These are phyloP conservation scores for Agapornis canus DNA, from an alignment of 2,797 vertebrate species.

Conservation along the genomic window DNA sequence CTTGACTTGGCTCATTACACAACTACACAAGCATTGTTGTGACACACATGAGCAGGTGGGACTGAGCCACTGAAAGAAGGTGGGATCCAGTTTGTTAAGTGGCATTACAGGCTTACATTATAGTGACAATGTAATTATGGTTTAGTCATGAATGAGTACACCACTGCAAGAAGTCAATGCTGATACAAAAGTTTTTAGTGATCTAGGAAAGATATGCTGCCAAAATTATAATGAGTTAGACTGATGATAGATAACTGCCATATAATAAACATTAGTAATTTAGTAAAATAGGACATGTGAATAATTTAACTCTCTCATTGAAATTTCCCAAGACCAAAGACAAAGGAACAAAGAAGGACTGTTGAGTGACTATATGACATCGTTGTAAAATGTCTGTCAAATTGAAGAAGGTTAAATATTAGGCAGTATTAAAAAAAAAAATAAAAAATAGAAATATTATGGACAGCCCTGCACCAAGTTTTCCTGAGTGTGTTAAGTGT, in stretches of 20 bases:
- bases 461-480: background rate
- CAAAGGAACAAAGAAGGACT: background rate
- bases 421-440: background rate
- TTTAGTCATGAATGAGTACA: background rate
- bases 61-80: background rate
- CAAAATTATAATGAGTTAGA: background rate
- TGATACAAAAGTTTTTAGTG: background rate
- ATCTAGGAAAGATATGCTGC: background rate
- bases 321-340: background rate
- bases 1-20: background rate
- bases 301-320: background rate
- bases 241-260: background rate
- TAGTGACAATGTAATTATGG: background rate
- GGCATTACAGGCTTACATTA: background rate
- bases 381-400: background rate
- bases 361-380: rapidly evolving
- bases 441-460: background rate
- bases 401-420: background rate
- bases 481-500: background rate
- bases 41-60: background rate
- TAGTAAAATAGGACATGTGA: background rate
- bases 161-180: background rate
- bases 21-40: background rate
- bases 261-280: background rate
- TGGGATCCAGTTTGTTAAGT: background rate